Base-by-base conservation (phyloP, 2,113 vertebrate genomes). In the Antechinus flavipes region DNA sequence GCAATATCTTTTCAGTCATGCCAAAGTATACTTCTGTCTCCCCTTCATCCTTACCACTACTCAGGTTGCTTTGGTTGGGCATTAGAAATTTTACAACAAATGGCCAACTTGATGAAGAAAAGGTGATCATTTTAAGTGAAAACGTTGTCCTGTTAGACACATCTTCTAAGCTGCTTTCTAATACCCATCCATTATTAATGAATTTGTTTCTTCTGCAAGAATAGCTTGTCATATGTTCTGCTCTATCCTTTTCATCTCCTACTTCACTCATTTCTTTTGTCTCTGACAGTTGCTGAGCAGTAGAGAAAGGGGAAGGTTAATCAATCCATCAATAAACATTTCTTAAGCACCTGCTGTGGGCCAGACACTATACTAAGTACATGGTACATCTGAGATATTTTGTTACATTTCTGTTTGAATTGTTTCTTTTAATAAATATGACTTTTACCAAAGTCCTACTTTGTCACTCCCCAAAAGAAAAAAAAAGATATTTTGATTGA, bases 401-500 rank as follows among this genome's bases (percentile, higher is more conserved):
- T 35, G 30, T n/a, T n/a, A 19, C 5, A 14, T 76, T n/a, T 68
- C 30, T 6, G 23, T 91, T 97, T 94, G 58, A 8, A 0, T 90
- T 95, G 93, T 93, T 93, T 91, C 92, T 97, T 96, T 93, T 84
- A 61, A 92, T 47, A 50, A 90, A 90, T 76, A 76, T n/a, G 14
- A 1, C n/a, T 84, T 42, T 76, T 84, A 84, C 42, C 89, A 89
- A 47, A 1, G 12, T 22, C 42, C 91, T n/a, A 26, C 23, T 0
- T 3, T 7, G 52, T 27, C 25, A 8, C 56, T 90, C 55, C 95
- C 56, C 58, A 19, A 84, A 42, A 84, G 12, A 22, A 22, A 84
- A 58, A n/a, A 84, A 84, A 84, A 30, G 19, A 14, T 54, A 30
- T 61, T n/a, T 91, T 97, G 96, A 95, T 94, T 95, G 91, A 96